phyloP scores from a whole-genome alignment of 1,140 invertebrate species.

The Anthonomus grandis region DNA sequence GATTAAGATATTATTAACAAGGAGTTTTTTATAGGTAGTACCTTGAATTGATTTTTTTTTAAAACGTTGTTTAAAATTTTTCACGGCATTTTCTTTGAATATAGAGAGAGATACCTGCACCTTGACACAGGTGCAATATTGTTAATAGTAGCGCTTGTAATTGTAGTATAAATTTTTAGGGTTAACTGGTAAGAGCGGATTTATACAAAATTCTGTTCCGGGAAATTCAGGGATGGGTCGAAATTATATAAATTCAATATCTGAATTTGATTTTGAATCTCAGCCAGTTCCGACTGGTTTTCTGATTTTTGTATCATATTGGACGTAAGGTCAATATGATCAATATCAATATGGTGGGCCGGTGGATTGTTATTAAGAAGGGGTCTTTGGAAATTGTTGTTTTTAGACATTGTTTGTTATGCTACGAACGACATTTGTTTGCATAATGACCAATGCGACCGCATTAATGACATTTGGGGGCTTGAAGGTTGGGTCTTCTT shows the following conservation, averaged over 20 bases:
- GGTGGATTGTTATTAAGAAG: neutral
- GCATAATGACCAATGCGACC: neutral
- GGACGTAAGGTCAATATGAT: neutral
- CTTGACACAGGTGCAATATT: neutral
- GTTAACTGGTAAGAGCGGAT: neutral
- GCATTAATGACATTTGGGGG: neutral
- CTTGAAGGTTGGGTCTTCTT: neutral
- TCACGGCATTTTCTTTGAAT: conserved; percentile 11
- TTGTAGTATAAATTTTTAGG: neutral
- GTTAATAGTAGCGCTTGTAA: neutral
- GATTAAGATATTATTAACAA: neutral
- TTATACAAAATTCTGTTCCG: neutral
- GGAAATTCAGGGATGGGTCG: neutral
- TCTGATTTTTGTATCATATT: neutral
- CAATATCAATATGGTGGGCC: neutral
- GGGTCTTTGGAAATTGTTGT: neutral
- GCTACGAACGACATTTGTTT: conserved; percentile 3
- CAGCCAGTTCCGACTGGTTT: neutral
- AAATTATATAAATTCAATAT: neutral
- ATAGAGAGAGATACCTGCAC: conserved; percentile 10
- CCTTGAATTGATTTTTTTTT: neutral
- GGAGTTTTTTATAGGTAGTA: conserved; percentile 5
- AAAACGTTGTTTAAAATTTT: conserved; percentile 11
- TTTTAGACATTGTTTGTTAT: neutral
- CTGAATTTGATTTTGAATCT: neutral